Evolutionary conservation across 2,797 vertebrate genomes (phyloP), one percentile per base, ranked within the genome.

Genomic region (Rhinogobio ventralis): DNA sequence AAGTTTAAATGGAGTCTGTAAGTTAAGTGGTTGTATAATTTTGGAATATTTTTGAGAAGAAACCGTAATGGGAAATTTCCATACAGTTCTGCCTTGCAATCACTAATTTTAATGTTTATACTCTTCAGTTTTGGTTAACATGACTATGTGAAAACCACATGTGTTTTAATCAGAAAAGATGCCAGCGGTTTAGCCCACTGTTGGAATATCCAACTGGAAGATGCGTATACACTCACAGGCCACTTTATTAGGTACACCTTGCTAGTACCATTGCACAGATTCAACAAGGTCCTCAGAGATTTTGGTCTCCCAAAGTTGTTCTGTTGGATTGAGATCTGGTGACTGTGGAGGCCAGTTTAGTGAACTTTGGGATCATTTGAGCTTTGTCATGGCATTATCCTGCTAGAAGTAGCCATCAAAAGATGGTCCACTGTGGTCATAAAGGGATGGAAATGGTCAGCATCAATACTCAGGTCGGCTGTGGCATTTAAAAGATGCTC

Each of bases 321-420:
- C 23, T 60, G 13, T 14, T 25, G n/a, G n/a, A 13, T 60, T 60
- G 10, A 60, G 57, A 13, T 13, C 57, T 60, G 10, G 1, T 60
- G 23, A 60, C 23, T 45, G 42, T 11, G 55, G 55, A 25, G 10
- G 55, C 10, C 10, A 5, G 10, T 60, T 25, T 60, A 60, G 5
- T 25, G n/a, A 60, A 60, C 55, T 60, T 25, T 80, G 78, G 81
- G 46, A 84, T 79, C 55, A 87, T 87, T 81, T 33, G 23, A 42
- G 68, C 62, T 84, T 84, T 84, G 4, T 72, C 62, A 75, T 86
- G 60, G 36, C 1, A 5, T 86, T 84, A 84, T 88, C 69, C 73
- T 82, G 85, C 82, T 88, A 39, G 72, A 84, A 88, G 78, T 79
- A 86, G 81, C 53, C 85, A 81, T 88, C 77, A 84, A 72, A 86